Percentiles rank a stretch among this genome's conserved stretches.
phyloP scores from a whole-genome alignment of 2,888 invertebrate species.

The Hymenopus coronatus region DNA sequence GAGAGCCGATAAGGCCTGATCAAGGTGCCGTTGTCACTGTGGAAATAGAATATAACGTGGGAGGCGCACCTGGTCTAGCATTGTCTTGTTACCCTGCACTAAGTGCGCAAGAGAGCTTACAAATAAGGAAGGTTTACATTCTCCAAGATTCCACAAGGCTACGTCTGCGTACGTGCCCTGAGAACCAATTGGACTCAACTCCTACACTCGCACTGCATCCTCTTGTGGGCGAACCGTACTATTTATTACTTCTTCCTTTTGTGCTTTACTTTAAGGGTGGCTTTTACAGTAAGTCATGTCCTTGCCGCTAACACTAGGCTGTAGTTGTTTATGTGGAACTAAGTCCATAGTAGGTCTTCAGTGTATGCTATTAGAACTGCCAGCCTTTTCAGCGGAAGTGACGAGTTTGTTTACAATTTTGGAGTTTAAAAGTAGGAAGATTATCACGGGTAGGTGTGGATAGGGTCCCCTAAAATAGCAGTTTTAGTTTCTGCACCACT shows the following conservation, averaged over 20 bases:
- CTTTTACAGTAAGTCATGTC: too few relatives aligned
- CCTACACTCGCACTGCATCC: background rate
- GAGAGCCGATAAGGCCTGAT: background rate
- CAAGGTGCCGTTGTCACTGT: background rate
- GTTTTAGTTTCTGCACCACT: too few relatives aligned
- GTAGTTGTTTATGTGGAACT: too few relatives aligned
- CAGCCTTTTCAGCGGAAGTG: too few relatives aligned
- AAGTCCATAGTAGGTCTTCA: too few relatives aligned
- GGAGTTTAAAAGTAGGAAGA: too few relatives aligned
- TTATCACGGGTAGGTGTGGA: too few relatives aligned
- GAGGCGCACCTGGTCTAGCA: background rate
- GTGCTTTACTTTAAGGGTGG: too few relatives aligned
- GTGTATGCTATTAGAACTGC: too few relatives aligned
- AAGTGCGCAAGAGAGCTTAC: background rate
- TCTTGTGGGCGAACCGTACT: background rate
- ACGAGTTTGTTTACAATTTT: too few relatives aligned
- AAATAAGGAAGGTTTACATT: background rate
- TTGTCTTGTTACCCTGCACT: background rate
- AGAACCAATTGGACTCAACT: background rate
- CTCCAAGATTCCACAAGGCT: background rate
- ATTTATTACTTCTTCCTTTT: background rate
- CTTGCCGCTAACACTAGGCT: too few relatives aligned
- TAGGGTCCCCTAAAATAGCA: too few relatives aligned
- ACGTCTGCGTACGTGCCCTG: background rate
- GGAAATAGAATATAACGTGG: background rate